A percentile compares a stretch with the other conserved stretches of the same genome.
Evolutionary conservation across 64 coral and sea anemone genomes (phyloP).

Genomic region (Montipora capricornis): DNA sequence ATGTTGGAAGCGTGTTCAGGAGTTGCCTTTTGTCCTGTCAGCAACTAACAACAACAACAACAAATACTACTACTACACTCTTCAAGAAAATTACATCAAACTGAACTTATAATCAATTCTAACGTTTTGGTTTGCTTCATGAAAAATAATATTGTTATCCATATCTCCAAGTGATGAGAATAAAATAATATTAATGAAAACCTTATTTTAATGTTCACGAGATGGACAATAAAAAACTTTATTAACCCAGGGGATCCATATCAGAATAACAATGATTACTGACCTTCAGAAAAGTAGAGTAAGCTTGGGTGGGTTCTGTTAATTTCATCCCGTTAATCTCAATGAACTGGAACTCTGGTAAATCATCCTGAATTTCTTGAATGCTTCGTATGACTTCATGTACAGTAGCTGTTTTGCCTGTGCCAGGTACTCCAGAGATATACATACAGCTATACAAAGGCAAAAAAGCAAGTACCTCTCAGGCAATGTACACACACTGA

Average conservation of each 20-base stretch:
- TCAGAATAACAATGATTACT: not conserved
- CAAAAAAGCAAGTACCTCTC: not conserved
- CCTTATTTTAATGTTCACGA: not conserved
- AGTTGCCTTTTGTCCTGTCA: slow-evolving; percentile 90
- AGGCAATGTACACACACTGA: no score
- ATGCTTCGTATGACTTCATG: slow-evolving; percentile 90
- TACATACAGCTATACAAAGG: slow-evolving; percentile 90
- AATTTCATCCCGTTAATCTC: slow-evolving; percentile 98
- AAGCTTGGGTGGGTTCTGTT: slow-evolving; percentile 91
- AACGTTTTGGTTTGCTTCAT: no score
- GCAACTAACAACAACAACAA: not conserved
- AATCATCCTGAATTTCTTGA: slow-evolving; percentile 43
- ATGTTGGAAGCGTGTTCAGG: slow-evolving; percentile 85
- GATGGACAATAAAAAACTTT: no score
- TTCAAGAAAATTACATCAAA: no score
- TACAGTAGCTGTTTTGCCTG: slow-evolving; percentile 97
- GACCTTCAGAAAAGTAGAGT: slow-evolving; percentile 89
- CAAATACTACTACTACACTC: no score
- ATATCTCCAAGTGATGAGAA: no score
- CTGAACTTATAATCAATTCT: no score
- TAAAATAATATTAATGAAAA: no score
- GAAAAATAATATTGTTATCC: no score
- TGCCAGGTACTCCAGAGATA: slow-evolving; percentile 97
- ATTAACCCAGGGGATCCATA: no score
- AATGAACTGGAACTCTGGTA: slow-evolving; percentile 80